A percentile compares a stretch with the other conserved stretches of the same genome.
Conservation (phyloP, 2,797 vertebrate genomes). For the Epinephelus coioides region DNA sequence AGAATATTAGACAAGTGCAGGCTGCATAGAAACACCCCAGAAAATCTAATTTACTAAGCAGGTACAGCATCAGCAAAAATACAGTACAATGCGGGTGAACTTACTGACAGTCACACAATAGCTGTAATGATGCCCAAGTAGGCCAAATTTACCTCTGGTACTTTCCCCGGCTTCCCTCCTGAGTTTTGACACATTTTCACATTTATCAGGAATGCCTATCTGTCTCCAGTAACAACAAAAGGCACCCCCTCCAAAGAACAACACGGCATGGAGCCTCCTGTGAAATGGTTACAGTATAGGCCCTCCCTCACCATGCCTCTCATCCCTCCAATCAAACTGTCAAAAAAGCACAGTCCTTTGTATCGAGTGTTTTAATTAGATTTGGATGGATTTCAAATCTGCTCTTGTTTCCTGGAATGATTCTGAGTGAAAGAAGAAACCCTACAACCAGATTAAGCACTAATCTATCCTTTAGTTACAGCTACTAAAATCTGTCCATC, state of each 20-base stretch:
- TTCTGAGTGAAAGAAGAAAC: conserved; percentile 80
- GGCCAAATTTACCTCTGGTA: conserved; percentile 80
- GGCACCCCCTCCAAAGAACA: conserved; percentile 70
- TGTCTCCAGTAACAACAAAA: conserved; percentile 84
- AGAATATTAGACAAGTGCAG: not conserved
- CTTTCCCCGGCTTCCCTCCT: conserved; percentile 77
- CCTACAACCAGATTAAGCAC: conserved; percentile 81
- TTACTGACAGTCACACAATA: conserved; percentile 76
- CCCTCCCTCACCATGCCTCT: conserved; percentile 70
- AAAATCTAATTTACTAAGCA: conserved; percentile 40
- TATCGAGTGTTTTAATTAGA: conserved; percentile 83
- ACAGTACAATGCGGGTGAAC: conserved; percentile 51
- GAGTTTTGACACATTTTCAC: conserved; percentile 85
- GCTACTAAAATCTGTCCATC: conserved; percentile 71
- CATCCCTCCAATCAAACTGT: conserved; percentile 83
- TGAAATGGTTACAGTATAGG: conserved; percentile 79
- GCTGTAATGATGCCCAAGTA: conserved; percentile 81
- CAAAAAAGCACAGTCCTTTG: conserved; percentile 81
- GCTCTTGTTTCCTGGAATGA: conserved; percentile 83
- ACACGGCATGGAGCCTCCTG: conserved; percentile 80
- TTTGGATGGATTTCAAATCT: conserved; percentile 85
- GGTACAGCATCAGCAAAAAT: conserved; percentile 59
- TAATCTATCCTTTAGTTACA: conserved; percentile 79
- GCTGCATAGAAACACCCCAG: conserved; percentile 28
- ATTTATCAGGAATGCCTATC: conserved; percentile 83